Conservation (phyloP, 2,797 vertebrate genomes). For the Myiothlypis chrysogaster region DNA sequence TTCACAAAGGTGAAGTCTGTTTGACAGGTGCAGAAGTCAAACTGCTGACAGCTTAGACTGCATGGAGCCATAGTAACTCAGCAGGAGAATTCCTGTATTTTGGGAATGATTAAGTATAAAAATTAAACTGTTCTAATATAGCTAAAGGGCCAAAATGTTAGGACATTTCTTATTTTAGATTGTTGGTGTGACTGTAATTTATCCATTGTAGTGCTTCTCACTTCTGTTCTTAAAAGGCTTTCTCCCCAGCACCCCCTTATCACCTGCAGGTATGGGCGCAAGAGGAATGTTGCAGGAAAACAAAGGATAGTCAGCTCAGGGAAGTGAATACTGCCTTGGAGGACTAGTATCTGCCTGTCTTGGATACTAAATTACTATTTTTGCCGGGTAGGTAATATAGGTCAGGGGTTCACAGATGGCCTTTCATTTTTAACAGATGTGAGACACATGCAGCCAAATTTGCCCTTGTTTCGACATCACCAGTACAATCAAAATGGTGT, state of each 20-base stretch:
- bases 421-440: neutral
- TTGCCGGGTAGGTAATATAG: neutral
- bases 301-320: neutral
- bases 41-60: neutral
- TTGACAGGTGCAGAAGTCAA: neutral
- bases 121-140: neutral
- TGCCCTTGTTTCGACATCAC: neutral
- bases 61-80: neutral
- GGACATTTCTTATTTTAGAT: neutral
- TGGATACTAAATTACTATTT: neutral
- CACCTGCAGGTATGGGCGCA: neutral
- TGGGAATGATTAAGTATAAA: neutral
- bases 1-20: neutral
- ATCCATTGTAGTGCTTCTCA: neutral
- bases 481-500: neutral
- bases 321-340: neutral
- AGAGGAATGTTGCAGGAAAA: neutral
- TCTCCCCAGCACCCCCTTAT: neutral
- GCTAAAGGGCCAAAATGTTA: neutral
- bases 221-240: neutral
- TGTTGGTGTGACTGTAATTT: neutral
- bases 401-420: neutral
- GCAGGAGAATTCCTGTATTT: neutral
- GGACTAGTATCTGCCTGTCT: neutral
- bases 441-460: neutral